Base-by-base conservation (phyloP, 2,888 invertebrate genomes). In the Teleiodes luculella region DNA sequence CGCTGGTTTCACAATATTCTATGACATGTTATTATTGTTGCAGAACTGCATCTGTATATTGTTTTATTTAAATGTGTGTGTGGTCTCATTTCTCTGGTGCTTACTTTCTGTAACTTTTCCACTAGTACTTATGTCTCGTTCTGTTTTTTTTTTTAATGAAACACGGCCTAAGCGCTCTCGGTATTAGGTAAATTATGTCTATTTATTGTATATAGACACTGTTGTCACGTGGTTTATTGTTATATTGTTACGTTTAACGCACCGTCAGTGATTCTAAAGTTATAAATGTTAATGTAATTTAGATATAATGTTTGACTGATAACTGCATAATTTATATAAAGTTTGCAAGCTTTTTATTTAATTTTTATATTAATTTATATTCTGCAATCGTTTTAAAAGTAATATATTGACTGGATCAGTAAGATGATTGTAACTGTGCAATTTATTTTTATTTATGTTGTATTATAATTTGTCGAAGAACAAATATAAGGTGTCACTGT, bases 331-430 rank as follows among this genome's bases (percentile, higher is more conserved):
- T 83, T 82, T 83, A 80, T 83, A 69, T 82, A 68, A 73, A 70
- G 72, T 76, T 77, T 67, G 70, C 74, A 72, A 71, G 70, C 73
- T 69, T 78, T 74, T 76, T 79, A 71, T 74, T 74, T 69, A 68
- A 68, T 70, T 69, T n/a, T 70, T 75, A 70, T 53, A 50, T 46
- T 48, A 41, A 70, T 73, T 68, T 66, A 66, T 74, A 64, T 63
- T 60, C 61, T 59, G 56, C 56, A 68, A 70, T 72, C 65, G 63
- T 72, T 70, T 68, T 68, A 71, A 68, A 64, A 69, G 64, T 64
- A 61, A 67, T 68, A 70, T 79, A 86, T 87, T 87, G 87, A 87
- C 86, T 86, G 87, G 87, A 87, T 88, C 88, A 87, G 86, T 85
- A 67, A 76, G 76, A 76, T 86, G 85, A 86, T 86, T 83, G 82